These are phyloP conservation scores for Drosophila sordidula DNA, from an alignment of 2,888 invertebrate genomes.

Conservation along the genomic window DNA sequence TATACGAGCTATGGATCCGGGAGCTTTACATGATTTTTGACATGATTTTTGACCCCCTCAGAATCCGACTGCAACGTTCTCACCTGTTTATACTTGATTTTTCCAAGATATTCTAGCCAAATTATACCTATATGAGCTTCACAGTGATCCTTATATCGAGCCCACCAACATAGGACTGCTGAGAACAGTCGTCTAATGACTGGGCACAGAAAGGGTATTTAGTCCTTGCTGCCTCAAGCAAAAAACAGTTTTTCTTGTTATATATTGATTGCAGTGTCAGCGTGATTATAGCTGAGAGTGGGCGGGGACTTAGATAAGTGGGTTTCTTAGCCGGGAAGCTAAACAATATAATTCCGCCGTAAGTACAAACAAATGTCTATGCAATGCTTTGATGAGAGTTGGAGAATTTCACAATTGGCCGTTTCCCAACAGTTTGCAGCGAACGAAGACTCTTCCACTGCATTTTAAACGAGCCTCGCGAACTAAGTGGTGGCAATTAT, in stretches of 20 bases:
- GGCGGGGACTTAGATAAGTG: background rate
- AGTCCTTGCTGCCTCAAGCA: background rate
- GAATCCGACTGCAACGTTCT: too few relatives aligned
- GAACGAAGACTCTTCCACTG: background rate
- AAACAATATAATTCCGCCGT: constrained; percentile 14
- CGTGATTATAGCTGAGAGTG: background rate
- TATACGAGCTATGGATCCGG: too few relatives aligned
- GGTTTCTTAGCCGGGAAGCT: background rate
- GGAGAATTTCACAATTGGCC: constrained; percentile 5
- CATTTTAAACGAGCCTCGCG: background rate
- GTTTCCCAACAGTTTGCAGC: background rate
- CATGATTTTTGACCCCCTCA: too few relatives aligned
- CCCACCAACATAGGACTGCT: too few relatives aligned
- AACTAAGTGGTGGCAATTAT: background rate
- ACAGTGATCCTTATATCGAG: too few relatives aligned
- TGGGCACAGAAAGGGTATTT: background rate
- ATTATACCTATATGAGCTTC: too few relatives aligned
- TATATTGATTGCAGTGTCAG: constrained; percentile 19
- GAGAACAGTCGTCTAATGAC: too few relatives aligned
- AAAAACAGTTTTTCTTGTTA: background rate
- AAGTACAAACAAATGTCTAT: constrained; percentile 4
- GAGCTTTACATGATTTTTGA: too few relatives aligned
- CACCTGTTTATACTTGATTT: too few relatives aligned
- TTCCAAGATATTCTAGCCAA: too few relatives aligned
- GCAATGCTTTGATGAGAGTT: background rate